Conservation (phyloP, 2,888 invertebrate genomes). For the Lycocerus yunnanus region DNA sequence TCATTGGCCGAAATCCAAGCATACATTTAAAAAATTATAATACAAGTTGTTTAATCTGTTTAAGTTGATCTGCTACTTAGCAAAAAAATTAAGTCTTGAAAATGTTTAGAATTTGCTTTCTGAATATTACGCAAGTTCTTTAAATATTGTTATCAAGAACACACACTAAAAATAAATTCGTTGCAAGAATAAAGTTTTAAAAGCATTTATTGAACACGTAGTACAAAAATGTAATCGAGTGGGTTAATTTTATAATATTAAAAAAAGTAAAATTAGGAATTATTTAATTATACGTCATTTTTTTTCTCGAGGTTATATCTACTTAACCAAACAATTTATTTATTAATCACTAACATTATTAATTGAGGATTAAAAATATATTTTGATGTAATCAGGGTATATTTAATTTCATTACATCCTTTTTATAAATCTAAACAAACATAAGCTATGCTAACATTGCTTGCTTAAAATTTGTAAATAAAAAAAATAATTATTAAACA, state of each 20-base stretch:
- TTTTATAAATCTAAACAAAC: background rate
- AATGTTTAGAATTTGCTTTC: conserved; percentile 3
- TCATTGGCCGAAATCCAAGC: background rate
- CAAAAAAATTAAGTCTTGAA: background rate
- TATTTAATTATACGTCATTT: background rate
- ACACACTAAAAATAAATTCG: conserved; percentile 12
- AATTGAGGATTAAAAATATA: background rate
- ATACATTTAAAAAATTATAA: background rate
- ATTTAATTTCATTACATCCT: background rate
- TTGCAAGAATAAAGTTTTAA: background rate
- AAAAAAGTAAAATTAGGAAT: background rate
- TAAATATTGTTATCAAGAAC: conserved; percentile 19
- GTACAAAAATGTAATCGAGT: background rate
- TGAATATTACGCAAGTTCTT: conserved; percentile 12
- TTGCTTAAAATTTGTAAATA: background rate
- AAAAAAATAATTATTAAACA: background rate
- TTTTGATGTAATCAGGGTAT: background rate
- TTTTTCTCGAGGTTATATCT: background rate
- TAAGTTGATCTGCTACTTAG: background rate
- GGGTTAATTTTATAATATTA: background rate
- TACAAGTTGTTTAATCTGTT: background rate
- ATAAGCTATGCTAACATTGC: background rate
- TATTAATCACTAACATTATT: background rate
- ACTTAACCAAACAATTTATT: background rate
- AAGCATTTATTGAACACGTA: background rate